Conservation (phyloP, 2,888 invertebrate genomes). For the Nasonia oneida region DNA sequence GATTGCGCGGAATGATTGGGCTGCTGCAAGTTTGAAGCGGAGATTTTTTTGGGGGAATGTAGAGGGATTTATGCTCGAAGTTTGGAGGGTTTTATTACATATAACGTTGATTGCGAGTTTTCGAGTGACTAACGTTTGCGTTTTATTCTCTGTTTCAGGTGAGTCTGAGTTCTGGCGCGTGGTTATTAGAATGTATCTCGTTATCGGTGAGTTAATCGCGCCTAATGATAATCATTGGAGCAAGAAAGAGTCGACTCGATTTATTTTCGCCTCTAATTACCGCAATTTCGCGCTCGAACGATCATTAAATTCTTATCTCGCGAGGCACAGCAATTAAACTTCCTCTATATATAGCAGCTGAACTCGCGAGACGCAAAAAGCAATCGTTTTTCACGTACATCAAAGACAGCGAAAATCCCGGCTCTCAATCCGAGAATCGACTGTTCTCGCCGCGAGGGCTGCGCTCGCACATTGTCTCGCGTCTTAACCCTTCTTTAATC, state of each 20-base stretch:
- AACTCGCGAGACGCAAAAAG: background rate
- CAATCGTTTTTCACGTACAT: no score
- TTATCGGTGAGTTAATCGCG: slow-evolving; percentile 4
- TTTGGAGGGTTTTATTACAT: background rate
- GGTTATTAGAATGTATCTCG: background rate
- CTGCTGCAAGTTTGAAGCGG: background rate
- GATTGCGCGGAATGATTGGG: slow-evolving; percentile 1
- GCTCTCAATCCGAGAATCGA: slow-evolving; percentile 20
- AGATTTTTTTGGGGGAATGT: background rate
- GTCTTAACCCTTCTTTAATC: slow-evolving; percentile 25
- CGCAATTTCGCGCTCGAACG: background rate
- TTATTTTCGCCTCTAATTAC: background rate
- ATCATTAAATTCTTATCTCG: background rate
- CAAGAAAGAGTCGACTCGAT: background rate
- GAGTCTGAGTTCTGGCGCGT: background rate
- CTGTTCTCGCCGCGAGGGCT: background rate
- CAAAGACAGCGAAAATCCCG: background rate
- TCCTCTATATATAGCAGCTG: no score
- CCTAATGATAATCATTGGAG: no score
- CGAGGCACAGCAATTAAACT: background rate
- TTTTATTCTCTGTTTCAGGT: slow-evolving; percentile 42
- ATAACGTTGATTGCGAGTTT: background rate
- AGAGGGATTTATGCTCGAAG: background rate
- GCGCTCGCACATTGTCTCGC: background rate
- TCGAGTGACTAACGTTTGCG: background rate